These are phyloP conservation scores for Rhynchonycteris naso DNA, from an alignment of 2,797 vertebrate genomes.

Conservation along the genomic window DNA sequence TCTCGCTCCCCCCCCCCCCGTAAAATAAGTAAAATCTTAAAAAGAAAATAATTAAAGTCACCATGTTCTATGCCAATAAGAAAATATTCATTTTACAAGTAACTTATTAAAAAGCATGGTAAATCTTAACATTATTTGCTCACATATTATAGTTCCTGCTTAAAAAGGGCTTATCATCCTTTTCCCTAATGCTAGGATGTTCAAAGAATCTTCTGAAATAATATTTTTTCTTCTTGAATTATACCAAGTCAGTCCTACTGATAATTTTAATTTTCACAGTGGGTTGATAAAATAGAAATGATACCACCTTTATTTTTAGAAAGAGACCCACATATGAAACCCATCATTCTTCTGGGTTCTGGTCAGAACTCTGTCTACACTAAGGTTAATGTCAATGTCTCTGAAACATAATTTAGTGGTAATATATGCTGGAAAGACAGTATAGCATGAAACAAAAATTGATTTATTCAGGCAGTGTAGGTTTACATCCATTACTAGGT, in stretches of 20 bases:
- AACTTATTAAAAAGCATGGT: constrained; percentile 12
- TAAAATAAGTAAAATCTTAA: too few relatives aligned
- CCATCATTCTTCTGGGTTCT: constrained; percentile 34
- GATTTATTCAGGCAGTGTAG: background rate
- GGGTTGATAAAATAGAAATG: background rate
- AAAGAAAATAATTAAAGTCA: background rate
- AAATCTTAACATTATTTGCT: constrained; percentile 22
- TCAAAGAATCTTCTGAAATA: constrained; percentile 49
- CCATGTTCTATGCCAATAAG: background rate
- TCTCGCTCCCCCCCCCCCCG: too few relatives aligned
- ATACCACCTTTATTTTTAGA: constrained; percentile 35
- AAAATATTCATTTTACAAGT: constrained; percentile 41
- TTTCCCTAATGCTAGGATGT: background rate
- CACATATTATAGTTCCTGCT: background rate
- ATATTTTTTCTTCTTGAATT: constrained; percentile 33
- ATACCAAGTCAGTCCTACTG: background rate
- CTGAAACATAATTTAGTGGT: constrained; percentile 7
- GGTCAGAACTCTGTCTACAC: background rate
- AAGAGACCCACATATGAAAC: background rate
- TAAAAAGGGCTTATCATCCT: constrained; percentile 1
- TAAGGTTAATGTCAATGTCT: constrained; percentile 30
- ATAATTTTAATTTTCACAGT: constrained; percentile 57
- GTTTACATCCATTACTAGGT: background rate
- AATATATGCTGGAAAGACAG: background rate
- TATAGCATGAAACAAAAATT: background rate